Conservation (phyloP, 2,888 invertebrate species). For the Harpalus rubripes region DNA sequence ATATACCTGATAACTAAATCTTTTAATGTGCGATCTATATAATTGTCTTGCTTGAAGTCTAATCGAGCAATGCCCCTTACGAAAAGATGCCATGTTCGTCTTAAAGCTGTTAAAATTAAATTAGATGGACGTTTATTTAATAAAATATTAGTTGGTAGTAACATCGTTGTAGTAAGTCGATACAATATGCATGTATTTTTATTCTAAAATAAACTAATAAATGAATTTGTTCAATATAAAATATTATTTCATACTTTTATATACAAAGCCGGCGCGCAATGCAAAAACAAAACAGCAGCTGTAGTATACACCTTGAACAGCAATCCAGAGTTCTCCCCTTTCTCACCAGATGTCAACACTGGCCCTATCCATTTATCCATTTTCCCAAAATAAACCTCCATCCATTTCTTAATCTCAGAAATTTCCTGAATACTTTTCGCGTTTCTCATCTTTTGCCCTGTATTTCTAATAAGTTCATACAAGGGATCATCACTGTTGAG, state of each 20-base stretch:
- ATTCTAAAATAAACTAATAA: slow-evolving; percentile 34
- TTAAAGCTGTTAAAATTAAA: slow-evolving; percentile 77
- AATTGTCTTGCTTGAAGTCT: slow-evolving; percentile 77
- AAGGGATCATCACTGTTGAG: slow-evolving; percentile 71
- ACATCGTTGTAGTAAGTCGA: slow-evolving; percentile 77
- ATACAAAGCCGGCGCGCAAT: slow-evolving; percentile 74
- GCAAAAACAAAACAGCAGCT: slow-evolving; percentile 73
- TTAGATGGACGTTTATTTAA: slow-evolving; percentile 77
- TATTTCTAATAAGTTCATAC: slow-evolving; percentile 72
- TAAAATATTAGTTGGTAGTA: slow-evolving; percentile 79
- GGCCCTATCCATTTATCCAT: slow-evolving; percentile 72
- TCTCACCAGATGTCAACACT: slow-evolving; percentile 72
- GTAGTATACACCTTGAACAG: slow-evolving; percentile 73
- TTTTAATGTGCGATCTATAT: slow-evolving; percentile 77
- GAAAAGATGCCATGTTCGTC: slow-evolving; percentile 79
- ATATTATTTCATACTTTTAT: slow-evolving; percentile 19
- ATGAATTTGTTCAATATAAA: neutral
- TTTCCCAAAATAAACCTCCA: slow-evolving; percentile 73
- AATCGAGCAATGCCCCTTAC: slow-evolving; percentile 79
- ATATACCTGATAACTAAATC: slow-evolving; percentile 76
- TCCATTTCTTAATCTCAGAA: slow-evolving; percentile 71
- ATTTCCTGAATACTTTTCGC: slow-evolving; percentile 26
- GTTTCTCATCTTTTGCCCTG: slow-evolving; percentile 15
- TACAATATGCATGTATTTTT: slow-evolving; percentile 77
- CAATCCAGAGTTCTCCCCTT: slow-evolving; percentile 70